Evolutionary conservation across 2,113 vertebrate genomes (phyloP), one percentile per base, ranked within the genome.

Genomic region (Oplegnathus fasciatus): DNA sequence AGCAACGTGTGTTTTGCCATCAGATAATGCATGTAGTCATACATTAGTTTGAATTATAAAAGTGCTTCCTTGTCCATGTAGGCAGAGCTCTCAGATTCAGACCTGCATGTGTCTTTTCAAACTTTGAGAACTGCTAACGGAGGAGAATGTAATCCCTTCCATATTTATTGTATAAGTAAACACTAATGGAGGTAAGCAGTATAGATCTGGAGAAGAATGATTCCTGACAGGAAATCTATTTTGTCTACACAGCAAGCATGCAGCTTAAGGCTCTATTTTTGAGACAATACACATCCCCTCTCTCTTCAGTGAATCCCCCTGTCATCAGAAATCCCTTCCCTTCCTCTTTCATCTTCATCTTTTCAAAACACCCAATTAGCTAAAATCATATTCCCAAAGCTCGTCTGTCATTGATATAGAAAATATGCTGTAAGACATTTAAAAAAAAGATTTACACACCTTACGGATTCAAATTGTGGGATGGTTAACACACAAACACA

Each of bases 211-310:
- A 81, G 44, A 72, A 78, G 77, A 82, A 94, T 75, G 46, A 88
- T 88, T 69, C 75, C 80, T 91, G 91, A 85, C 90, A 93, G 89
- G 80, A 91, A 90, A 90, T 90, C 88, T 69, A 87, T 94, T 86
- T 89, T 86, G 80, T 91, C 82, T 71, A 74, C 82, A 54, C 80
- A 76, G 80, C 86, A 91, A 83, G 80, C 73, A 75, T 62, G 60
- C 58, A 70, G 91, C 91, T 93, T 90, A 91, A 83, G 80, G 57
- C 71, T 80, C 85, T 91, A 82, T 91, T 90, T 93, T 89, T 79
- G 70, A 90, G 67, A 93, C 86, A 87, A 87, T 87, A 52, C 72
- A 80, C 81, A 87, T 78, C 67, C n/a, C 20, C 48, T 58, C 57
- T 77, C 55, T 78, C 75, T 26, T 67, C 69, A 44, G 13, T 68